phyloP scores from a whole-genome alignment of 1,140 invertebrate genomes.

The Mycetomoellerius zeteki region DNA sequence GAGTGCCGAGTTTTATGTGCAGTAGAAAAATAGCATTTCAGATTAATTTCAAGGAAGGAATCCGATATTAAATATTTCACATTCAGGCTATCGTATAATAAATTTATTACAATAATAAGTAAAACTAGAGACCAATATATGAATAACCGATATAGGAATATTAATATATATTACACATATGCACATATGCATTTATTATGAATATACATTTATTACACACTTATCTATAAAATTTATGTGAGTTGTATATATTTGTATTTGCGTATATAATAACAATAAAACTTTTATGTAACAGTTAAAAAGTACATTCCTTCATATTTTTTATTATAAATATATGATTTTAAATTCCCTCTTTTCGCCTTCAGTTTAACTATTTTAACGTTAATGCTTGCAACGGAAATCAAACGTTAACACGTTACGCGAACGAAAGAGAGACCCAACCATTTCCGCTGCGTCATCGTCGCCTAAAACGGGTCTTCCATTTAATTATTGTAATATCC shows the following conservation, averaged over 20 bases:
- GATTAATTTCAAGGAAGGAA: conserved; percentile 26
- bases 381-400: conserved; percentile 42
- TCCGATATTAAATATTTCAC: conserved; percentile 13
- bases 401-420: background rate
- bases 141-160: too few species aligned
- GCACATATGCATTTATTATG: background rate
- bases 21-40: conserved; percentile 18
- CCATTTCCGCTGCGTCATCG: conserved; percentile 8
- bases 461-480: conserved; percentile 26
- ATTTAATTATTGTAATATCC: conserved; percentile 56
- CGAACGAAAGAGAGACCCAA: conserved; percentile 14
- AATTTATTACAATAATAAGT: background rate
- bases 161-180: too few species aligned
- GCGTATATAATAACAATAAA: background rate
- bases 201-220: background rate
- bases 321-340: background rate
- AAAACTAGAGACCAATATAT: too few species aligned
- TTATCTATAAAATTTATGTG: background rate
- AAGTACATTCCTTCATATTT: background rate
- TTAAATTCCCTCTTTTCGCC: background rate
- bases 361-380: conserved; percentile 4
- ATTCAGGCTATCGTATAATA: background rate
- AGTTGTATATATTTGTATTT: background rate
- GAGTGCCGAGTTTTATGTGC: conserved; percentile 1
- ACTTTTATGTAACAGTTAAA: background rate